These are phyloP conservation scores for Drosophila sucinea DNA, from an alignment of 1,140 invertebrate species.

Conservation along the genomic window DNA sequence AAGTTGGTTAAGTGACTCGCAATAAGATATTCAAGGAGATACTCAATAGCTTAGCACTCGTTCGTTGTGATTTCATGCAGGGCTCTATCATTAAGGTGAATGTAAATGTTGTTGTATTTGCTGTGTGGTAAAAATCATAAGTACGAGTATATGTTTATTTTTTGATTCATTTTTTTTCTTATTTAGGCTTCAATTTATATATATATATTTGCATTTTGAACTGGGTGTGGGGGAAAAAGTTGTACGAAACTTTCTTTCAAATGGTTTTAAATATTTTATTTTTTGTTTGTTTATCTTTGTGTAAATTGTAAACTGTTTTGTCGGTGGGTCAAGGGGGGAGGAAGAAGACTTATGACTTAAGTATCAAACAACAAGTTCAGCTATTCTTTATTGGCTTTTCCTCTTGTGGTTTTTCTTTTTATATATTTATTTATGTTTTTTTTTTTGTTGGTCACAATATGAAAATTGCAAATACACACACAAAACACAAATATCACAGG, in stretches of 20 bases:
- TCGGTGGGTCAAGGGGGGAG: background rate
- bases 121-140: slow-evolving; percentile 49
- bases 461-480: slow-evolving; percentile 67
- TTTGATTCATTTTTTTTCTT: slow-evolving; percentile 42
- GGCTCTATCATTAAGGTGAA: background rate
- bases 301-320: slow-evolving; percentile 2
- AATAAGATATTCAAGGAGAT: too few species aligned
- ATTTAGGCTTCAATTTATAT: slow-evolving; percentile 36
- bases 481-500: slow-evolving; percentile 49
- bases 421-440: slow-evolving; percentile 18
- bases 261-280: slow-evolving; percentile 57
- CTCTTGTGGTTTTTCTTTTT: slow-evolving; percentile 27
- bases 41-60: too few species aligned
- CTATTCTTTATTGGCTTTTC: slow-evolving; percentile 4
- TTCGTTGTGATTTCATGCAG: background rate
- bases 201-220: slow-evolving; percentile 77
- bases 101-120: slow-evolving; percentile 25
- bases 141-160: slow-evolving; percentile 44
- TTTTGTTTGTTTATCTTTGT: slow-evolving; percentile 30
- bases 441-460: slow-evolving; percentile 39
- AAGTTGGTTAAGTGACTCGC: too few species aligned
- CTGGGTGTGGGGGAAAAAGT: slow-evolving; percentile 68
- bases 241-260: slow-evolving; percentile 32
- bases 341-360: slow-evolving; percentile 1
- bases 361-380: slow-evolving; percentile 6